phyloP scores from a whole-genome alignment of 64 coral and sea anemone species.

The Montipora capricornis region DNA sequence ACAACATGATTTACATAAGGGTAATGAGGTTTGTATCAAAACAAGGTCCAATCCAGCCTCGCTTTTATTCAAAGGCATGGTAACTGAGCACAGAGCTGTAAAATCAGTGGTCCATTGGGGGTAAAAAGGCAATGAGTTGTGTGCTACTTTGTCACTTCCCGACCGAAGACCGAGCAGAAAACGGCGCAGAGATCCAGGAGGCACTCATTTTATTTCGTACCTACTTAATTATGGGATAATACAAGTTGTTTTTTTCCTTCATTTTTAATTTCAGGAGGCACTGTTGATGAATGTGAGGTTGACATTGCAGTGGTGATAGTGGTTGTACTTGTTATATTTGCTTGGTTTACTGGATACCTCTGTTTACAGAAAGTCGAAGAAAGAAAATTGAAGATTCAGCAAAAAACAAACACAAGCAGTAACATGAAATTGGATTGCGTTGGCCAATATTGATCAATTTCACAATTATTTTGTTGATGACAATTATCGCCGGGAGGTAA shows the following conservation, averaged over 20 bases:
- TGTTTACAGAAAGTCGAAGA: slow-evolving; percentile 17
- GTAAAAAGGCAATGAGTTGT: no score
- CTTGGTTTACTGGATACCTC: slow-evolving; percentile 24
- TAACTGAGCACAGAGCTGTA: no score
- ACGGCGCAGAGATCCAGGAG: no score
- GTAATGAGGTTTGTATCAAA: no score
- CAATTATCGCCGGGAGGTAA: not conserved
- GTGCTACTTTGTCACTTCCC: no score
- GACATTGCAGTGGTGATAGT: slow-evolving; percentile 11
- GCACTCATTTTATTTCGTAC: no score
- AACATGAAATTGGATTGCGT: not conserved
- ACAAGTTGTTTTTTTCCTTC: not conserved
- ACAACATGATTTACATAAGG: no score
- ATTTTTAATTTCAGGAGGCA: not conserved
- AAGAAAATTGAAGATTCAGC: not conserved
- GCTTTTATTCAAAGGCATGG: no score
- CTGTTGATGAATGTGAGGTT: not conserved
- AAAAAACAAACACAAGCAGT: not conserved
- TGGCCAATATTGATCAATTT: not conserved
- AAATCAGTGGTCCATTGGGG: no score
- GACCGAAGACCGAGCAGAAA: no score
- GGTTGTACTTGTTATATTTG: not conserved
- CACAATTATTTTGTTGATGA: not conserved
- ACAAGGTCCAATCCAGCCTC: no score
- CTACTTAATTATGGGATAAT: not conserved